Percentiles rank a stretch among this genome's conserved stretches.
Evolutionary conservation across 2,113 vertebrate species (phyloP).

Genomic region (Neofelis nebulosa): DNA sequence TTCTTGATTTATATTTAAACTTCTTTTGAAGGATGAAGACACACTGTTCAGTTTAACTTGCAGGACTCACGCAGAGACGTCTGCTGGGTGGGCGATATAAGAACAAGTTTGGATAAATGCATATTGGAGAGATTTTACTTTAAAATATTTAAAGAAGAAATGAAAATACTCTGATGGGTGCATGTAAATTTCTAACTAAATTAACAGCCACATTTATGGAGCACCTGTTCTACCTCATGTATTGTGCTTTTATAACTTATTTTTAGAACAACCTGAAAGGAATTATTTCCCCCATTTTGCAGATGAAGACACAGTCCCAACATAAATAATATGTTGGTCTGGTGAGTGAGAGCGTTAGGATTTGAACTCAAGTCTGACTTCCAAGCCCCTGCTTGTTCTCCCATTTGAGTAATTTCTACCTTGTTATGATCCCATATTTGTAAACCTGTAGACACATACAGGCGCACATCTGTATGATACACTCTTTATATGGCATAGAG

Average conservation of each 20-base stretch:
- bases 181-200: not conserved
- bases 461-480: not conserved
- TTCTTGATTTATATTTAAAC: not conserved
- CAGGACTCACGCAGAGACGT: not conserved
- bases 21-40: not conserved
- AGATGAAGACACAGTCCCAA: not conserved
- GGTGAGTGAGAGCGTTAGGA: not conserved
- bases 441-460: not conserved
- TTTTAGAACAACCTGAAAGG: not conserved
- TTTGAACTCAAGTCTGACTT: not conserved
- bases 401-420: not conserved
- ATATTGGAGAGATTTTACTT: not conserved
- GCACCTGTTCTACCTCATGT: not conserved
- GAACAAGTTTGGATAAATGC: not conserved
- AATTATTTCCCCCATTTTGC: not conserved
- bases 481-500: not conserved
- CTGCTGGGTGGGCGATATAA: not conserved
- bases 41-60: not conserved
- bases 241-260: not conserved
- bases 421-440: not conserved
- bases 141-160: conserved; percentile 1
- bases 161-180: not conserved
- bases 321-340: not conserved
- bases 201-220: not conserved
- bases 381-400: not conserved